Conservation (phyloP, 2,888 invertebrate genomes). For the Tinea pellionella region DNA sequence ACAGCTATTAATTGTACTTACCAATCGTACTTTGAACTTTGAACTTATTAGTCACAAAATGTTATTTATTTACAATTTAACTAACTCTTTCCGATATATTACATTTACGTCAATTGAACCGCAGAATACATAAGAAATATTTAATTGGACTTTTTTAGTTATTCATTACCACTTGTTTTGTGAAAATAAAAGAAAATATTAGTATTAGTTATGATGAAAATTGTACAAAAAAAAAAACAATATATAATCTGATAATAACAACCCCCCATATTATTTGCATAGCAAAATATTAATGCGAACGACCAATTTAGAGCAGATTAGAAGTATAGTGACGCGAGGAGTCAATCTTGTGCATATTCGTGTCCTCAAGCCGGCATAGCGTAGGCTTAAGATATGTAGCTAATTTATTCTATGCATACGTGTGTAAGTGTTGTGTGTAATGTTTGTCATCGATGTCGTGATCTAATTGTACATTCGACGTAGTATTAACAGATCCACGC, state of each 20-base stretch:
- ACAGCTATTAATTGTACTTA: too few species aligned
- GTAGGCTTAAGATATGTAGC: too few species aligned
- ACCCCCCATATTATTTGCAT: too few species aligned
- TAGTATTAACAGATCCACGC: conserved; percentile 51
- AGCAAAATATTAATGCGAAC: too few species aligned
- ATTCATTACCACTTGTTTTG: not conserved
- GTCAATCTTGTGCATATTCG: too few species aligned
- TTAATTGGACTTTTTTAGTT: not conserved
- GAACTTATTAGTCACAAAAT: not conserved
- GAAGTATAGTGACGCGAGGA: too few species aligned
- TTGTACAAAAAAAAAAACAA: too few species aligned
- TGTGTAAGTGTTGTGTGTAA: not conserved
- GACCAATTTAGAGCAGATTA: too few species aligned
- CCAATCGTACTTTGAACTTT: not conserved
- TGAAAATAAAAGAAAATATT: too few species aligned
- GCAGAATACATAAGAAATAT: not conserved
- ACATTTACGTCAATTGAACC: not conserved
- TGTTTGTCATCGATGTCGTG: conserved; percentile 19
- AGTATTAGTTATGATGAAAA: too few species aligned
- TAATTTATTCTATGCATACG: not conserved
- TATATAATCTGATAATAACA: too few species aligned
- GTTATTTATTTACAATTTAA: not conserved
- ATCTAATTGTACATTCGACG: conserved; percentile 33
- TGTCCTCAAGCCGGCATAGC: too few species aligned
- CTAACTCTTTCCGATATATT: not conserved